Evolutionary conservation across 2,797 vertebrate species (phyloP), one percentile per base, ranked within the genome.

Genomic region (Gallirallus australis): DNA sequence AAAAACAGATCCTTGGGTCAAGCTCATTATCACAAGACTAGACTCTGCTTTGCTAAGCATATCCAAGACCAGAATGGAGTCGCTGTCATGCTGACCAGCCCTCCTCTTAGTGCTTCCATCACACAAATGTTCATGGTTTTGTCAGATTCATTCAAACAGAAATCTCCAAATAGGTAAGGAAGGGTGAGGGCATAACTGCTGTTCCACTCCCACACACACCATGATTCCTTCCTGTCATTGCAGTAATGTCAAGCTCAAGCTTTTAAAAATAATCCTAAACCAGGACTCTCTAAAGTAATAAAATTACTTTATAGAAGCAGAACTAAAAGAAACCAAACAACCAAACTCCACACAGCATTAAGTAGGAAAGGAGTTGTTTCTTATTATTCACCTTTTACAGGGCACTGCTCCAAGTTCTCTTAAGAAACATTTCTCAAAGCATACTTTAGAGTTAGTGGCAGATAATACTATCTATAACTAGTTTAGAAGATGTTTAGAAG

Each of bases 201-300:
- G 60, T 77, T 89, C 52, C 50, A 88, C 82, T 96, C 76, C 76
- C 60, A 31, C 59, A 39, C 54, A 63, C 23, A 65, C 47, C 15
- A 20, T 9, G 27, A 85, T 80, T 94, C 30, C 33, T 85, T 95
- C 71, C 84, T 91, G 75, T 39, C 86, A 68, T 18, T 83, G 82
- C 72, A 88, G 23, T 61, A 63, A 82, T 59, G 61, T 68, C 57
- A 86, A 79, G 52, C 31, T 35, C 59, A 39, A 50, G 24, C 52
- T 83, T 93, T 82, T 52, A 86, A 94, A 92, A 93, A 81, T 61
- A 92, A 89, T 80, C 61, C 68, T 47, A 83, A 91, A 61, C 27
- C 15, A 69, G 24, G 42, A 69, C 47, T 82, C 64, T 75, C 54
- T 69, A 24, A 75, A 93, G 50, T 61, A 78, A 47, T 65, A 86